A percentile compares a stretch with the other conserved stretches of the same genome.
phyloP scores from a whole-genome alignment of 2,888 invertebrate species.

The Xylota segnis region DNA sequence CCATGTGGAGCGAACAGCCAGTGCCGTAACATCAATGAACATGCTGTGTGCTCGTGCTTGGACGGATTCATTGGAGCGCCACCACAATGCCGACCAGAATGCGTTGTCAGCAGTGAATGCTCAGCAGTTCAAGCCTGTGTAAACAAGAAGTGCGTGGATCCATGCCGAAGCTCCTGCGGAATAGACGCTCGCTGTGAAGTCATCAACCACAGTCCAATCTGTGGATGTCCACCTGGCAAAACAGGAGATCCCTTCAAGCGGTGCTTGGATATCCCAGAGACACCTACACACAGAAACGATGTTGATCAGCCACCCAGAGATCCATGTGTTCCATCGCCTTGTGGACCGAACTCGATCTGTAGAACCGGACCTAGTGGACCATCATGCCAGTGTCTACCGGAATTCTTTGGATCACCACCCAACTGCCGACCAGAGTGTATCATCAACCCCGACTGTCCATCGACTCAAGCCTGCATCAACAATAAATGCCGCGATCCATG shows the following conservation, averaged over 20 bases:
- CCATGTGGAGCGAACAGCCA: slow-evolving; percentile 88
- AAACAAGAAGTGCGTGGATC: slow-evolving; percentile 89
- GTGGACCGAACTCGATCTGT: slow-evolving; percentile 93
- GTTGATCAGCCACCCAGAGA: slow-evolving; percentile 81
- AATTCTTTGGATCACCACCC: slow-evolving; percentile 92
- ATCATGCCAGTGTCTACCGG: slow-evolving; percentile 91
- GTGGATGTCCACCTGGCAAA: slow-evolving; percentile 87
- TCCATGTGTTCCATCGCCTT: slow-evolving; percentile 92
- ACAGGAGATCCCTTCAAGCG: slow-evolving; percentile 92
- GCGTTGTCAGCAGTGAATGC: slow-evolving; percentile 89
- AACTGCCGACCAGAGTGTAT: slow-evolving; percentile 93
- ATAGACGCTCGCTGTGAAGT: slow-evolving; percentile 89
- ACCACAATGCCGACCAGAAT: slow-evolving; percentile 89
- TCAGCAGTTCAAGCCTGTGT: slow-evolving; percentile 87
- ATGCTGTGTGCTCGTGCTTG: slow-evolving; percentile 90
- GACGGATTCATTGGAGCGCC: slow-evolving; percentile 89
- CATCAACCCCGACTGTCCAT: slow-evolving; percentile 92
- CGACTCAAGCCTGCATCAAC: slow-evolving; percentile 91
- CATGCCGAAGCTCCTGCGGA: slow-evolving; percentile 90
- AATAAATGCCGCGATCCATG: slow-evolving; percentile 93
- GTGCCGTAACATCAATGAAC: slow-evolving; percentile 86
- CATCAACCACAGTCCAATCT: slow-evolving; percentile 89
- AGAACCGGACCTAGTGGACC: slow-evolving; percentile 88
- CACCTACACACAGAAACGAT: slow-evolving; percentile 82
- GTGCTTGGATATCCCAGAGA: slow-evolving; percentile 87